Percentiles rank a stretch among this genome's conserved stretches.
Evolutionary conservation across 2,113 vertebrate species (phyloP).

Genomic region (Saccopteryx leptura): DNA sequence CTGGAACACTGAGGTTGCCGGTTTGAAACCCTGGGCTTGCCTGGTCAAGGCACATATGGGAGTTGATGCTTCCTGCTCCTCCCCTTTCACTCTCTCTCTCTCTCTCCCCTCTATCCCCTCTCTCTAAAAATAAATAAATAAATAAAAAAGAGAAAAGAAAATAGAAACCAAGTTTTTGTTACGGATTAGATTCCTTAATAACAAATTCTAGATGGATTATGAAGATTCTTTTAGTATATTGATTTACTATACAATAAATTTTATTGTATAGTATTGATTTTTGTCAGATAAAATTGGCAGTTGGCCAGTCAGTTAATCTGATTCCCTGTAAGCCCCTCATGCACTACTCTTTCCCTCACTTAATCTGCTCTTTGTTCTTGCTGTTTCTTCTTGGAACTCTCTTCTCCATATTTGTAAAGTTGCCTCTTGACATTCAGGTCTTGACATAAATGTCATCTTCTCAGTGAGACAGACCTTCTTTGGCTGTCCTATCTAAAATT

Average conservation of each 20-base stretch:
- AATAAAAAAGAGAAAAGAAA: no score
- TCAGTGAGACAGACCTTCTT: neutral
- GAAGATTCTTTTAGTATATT: conserved; percentile 31
- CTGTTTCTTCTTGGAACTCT: conserved; percentile 23
- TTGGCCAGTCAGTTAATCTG: neutral
- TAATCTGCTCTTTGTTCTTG: conserved; percentile 24
- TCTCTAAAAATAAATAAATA: no score
- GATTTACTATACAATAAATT: neutral
- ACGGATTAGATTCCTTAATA: conserved; percentile 19
- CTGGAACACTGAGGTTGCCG: no score
- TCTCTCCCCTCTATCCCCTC: no score
- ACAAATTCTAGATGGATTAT: conserved; percentile 15
- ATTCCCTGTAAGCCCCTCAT: neutral
- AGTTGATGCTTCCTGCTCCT: no score
- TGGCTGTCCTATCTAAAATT: conserved; percentile 35
- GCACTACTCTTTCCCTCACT: neutral
- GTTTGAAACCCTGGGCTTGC: no score
- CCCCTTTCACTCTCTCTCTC: no score
- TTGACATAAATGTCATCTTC: neutral
- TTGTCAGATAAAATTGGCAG: conserved; percentile 35
- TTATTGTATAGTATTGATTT: conserved; percentile 38
- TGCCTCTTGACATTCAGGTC: neutral
- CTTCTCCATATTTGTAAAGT: neutral
- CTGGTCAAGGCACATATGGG: no score
- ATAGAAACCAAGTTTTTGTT: conserved; percentile 38